These are phyloP conservation scores for Spermophilus dauricus DNA, from an alignment of 2,113 vertebrate species.

Conservation along the genomic window DNA sequence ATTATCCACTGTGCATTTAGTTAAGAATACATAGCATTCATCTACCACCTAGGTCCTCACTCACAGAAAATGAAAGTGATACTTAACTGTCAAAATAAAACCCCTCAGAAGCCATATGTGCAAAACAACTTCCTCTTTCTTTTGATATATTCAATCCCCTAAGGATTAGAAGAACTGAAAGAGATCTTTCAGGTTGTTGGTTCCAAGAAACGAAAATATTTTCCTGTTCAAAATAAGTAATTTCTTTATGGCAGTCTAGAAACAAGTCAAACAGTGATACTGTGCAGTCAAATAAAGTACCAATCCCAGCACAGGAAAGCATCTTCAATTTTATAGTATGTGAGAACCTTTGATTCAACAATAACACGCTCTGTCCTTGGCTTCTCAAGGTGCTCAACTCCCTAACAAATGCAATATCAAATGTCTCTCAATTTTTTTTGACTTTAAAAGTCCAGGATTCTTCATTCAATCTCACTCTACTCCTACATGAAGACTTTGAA, in stretches of 20 bases:
- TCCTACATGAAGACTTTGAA: background rate
- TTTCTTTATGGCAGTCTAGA: background rate
- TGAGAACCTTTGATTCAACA: background rate
- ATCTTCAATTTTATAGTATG: background rate
- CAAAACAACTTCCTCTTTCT: conserved; percentile 69
- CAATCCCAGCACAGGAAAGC: background rate
- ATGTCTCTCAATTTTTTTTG: background rate
- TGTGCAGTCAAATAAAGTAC: background rate
- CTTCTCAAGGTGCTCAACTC: background rate
- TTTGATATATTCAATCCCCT: conserved; percentile 53
- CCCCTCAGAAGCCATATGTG: conserved; percentile 63
- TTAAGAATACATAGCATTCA: background rate
- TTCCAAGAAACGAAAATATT: background rate
- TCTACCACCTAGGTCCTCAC: background rate
- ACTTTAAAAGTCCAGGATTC: background rate
- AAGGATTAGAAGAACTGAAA: conserved; percentile 43
- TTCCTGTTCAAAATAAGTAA: background rate
- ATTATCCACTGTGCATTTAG: background rate
- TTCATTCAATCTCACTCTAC: background rate
- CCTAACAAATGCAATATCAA: background rate
- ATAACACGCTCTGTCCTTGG: background rate
- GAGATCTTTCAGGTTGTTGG: background rate
- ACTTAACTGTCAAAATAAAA: conserved; percentile 69
- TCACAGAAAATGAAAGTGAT: conserved; percentile 77
- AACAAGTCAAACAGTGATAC: background rate